Conservation (phyloP, 1,140 invertebrate genomes). For the Monomorium pharaonis region DNA sequence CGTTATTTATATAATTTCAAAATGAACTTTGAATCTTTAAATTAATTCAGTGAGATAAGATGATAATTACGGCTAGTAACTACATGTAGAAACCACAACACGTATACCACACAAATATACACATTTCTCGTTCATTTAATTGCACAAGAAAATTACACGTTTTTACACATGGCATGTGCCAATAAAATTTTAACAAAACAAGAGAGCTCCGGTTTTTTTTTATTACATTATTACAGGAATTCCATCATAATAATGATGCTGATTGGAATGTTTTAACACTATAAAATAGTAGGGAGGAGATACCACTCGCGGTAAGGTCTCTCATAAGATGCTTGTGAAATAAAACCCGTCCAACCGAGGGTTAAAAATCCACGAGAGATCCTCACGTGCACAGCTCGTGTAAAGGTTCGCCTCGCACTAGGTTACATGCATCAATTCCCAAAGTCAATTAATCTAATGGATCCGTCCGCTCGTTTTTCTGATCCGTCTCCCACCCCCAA, state of each 20-base stretch:
- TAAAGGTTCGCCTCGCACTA: slow-evolving; percentile 7
- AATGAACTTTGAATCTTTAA: background rate
- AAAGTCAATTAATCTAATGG: slow-evolving; percentile 76
- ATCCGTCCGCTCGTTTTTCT: slow-evolving; percentile 57
- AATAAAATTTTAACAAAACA: slow-evolving; percentile 5
- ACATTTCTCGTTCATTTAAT: background rate
- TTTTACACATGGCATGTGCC: background rate
- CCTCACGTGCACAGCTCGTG: background rate
- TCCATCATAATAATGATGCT: background rate
- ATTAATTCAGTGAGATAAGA: background rate
- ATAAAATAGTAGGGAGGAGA: slow-evolving; percentile 1
- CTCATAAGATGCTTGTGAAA: slow-evolving; percentile 17
- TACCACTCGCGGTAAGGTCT: background rate
- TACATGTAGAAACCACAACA: background rate
- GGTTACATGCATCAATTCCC: slow-evolving; percentile 56
- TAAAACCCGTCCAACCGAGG: slow-evolving; percentile 5
- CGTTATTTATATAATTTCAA: background rate
- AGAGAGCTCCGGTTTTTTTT: background rate
- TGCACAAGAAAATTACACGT: background rate
- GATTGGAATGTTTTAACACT: background rate
- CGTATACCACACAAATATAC: background rate
- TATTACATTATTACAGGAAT: background rate
- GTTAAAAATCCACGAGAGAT: slow-evolving; percentile 39
- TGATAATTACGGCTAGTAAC: background rate
- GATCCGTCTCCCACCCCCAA: background rate